Conservation (phyloP, 1,140 invertebrate genomes). For the Drosophila carrolli region DNA sequence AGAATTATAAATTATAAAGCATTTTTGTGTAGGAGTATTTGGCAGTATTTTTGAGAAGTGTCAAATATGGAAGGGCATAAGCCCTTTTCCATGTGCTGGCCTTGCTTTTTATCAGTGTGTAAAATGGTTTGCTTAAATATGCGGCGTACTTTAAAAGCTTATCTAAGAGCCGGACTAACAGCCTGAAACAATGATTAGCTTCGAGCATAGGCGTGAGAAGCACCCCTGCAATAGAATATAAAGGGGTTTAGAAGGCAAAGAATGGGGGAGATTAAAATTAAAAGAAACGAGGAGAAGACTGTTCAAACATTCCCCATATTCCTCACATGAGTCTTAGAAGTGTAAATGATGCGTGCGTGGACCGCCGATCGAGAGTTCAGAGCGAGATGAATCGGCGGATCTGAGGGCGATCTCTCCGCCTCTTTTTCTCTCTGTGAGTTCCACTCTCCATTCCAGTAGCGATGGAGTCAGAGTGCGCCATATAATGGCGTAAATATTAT, state of each 20-base stretch:
- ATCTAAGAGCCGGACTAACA: no score
- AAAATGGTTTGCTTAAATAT: no score
- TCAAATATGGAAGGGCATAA: no score
- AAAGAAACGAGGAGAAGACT: slow-evolving; percentile 29
- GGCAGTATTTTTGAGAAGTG: no score
- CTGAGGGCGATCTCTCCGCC: slow-evolving; percentile 10
- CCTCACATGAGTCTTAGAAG: slow-evolving; percentile 22
- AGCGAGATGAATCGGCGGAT: slow-evolving; percentile 9
- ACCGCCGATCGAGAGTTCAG: slow-evolving; percentile 23
- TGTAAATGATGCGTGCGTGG: slow-evolving; percentile 32
- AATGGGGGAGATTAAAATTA: slow-evolving; percentile 5
- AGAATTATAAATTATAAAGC: no score
- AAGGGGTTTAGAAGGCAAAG: not conserved
- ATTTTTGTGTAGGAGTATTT: no score
- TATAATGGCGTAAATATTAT: slow-evolving; percentile 78
- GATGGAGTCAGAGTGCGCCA: slow-evolving; percentile 27
- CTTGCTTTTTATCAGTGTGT: no score
- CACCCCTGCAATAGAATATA: not conserved
- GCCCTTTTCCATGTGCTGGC: no score
- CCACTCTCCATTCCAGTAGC: slow-evolving; percentile 23
- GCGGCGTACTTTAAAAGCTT: no score
- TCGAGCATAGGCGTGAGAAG: no score
- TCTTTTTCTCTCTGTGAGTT: slow-evolving; percentile 10
- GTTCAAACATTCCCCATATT: slow-evolving; percentile 46
- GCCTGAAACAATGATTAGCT: no score